phyloP scores from a whole-genome alignment of 2,797 vertebrate genomes.

The Anguilla marmorata region DNA sequence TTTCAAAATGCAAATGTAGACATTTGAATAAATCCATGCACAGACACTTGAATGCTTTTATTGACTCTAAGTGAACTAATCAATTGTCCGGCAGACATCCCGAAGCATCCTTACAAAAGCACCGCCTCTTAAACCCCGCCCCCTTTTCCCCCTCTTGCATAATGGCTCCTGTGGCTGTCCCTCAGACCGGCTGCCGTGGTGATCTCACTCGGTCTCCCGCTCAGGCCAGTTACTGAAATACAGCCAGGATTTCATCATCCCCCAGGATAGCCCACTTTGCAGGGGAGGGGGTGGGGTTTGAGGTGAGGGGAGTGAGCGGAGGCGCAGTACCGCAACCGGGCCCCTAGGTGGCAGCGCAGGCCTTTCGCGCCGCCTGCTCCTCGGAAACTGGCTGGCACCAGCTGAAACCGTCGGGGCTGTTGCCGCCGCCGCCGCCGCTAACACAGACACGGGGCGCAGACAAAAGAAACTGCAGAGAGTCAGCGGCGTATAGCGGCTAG shows the following conservation, averaged over 20 bases:
- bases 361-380: conserved; percentile 28
- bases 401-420: conserved; percentile 58
- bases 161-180: conserved; percentile 19
- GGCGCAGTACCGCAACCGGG: neutral
- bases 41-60: neutral
- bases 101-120: neutral
- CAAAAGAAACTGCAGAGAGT: conserved; percentile 62
- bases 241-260: conserved; percentile 81
- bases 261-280: conserved; percentile 21
- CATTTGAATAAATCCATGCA: neutral
- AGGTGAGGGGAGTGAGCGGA: too few species aligned
- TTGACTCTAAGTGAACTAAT: neutral
- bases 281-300: too few species aligned
- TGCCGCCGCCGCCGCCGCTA: conserved; percentile 33
- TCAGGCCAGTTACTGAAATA: conserved; percentile 74
- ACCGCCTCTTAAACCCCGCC: neutral
- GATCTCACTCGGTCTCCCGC: conserved; percentile 37
- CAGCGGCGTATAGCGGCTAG: conserved; percentile 49
- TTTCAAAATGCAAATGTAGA: neutral
- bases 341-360: conserved; percentile 46
- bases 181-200: conserved; percentile 10
- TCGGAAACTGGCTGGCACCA: conserved; percentile 71
- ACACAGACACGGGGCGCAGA: conserved; percentile 47
- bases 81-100: neutral
- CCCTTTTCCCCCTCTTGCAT: neutral